phyloP scores from a whole-genome alignment of 2,113 vertebrate genomes.

The Phylloscopus trochilus region DNA sequence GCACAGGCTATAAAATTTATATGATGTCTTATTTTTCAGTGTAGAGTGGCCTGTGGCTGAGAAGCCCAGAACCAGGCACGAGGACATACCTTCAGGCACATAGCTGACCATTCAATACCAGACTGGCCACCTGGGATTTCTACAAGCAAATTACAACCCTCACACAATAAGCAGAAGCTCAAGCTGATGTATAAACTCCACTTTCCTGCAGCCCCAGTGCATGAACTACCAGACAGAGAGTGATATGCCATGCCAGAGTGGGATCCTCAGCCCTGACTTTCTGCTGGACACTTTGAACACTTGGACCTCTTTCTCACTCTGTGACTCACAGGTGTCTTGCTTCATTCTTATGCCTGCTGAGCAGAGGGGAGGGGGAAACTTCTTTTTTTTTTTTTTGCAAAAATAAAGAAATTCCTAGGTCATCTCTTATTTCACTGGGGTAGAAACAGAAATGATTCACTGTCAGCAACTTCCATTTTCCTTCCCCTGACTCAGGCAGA shows the following conservation, averaged over 20 bases:
- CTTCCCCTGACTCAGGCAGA: background rate
- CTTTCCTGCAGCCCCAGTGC: background rate
- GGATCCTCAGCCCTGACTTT: background rate
- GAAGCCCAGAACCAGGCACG: background rate
- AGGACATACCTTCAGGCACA: background rate
- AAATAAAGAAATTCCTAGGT: background rate
- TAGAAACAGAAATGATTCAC: background rate
- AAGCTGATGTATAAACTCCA: background rate
- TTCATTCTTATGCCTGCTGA: background rate
- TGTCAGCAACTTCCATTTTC: background rate
- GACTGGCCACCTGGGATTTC: background rate
- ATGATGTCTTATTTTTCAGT: background rate
- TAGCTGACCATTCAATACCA: background rate
- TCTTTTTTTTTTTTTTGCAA: background rate
- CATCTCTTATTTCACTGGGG: background rate
- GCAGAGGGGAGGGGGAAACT: background rate
- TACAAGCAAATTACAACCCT: background rate
- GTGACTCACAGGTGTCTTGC: background rate
- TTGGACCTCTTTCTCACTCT: background rate
- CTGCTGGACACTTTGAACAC: rapidly evolving
- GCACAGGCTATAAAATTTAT: background rate
- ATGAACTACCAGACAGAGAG: background rate
- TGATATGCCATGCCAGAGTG: background rate
- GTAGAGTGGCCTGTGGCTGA: background rate
- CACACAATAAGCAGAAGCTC: background rate